phyloP scores from a whole-genome alignment of 2,888 invertebrate species.

The Lymantria dispar region DNA sequence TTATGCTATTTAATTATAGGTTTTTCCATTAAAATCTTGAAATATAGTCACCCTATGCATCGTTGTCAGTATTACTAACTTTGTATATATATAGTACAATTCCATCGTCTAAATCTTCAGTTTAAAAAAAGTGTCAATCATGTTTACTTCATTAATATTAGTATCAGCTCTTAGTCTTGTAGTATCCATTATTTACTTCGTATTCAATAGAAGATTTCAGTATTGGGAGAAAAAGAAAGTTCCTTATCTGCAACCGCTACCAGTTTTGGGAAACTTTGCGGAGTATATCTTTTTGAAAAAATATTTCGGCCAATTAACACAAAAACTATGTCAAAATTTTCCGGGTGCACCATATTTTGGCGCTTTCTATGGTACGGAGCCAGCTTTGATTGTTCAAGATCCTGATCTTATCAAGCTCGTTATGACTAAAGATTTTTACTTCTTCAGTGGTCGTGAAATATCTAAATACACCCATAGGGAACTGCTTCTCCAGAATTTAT shows the following conservation, averaged over 20 bases:
- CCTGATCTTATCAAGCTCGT: slow-evolving; percentile 53
- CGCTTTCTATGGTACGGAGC: slow-evolving; percentile 57
- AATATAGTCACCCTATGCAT: background rate
- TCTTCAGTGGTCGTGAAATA: slow-evolving; percentile 55
- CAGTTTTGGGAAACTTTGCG: slow-evolving; percentile 55
- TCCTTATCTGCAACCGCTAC: slow-evolving; percentile 36
- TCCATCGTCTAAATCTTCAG: background rate
- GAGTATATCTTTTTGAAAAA: slow-evolving; percentile 44
- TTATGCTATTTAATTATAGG: too few species aligned
- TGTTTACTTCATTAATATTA: background rate
- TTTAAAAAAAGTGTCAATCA: background rate
- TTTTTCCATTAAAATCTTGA: background rate
- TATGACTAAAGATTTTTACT: slow-evolving; percentile 57
- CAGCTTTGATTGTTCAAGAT: slow-evolving; percentile 54
- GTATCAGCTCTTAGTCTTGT: background rate
- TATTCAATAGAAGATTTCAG: background rate
- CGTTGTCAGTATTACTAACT: background rate
- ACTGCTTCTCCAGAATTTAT: slow-evolving; percentile 42
- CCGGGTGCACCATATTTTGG: slow-evolving; percentile 54
- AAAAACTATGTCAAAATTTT: slow-evolving; percentile 46
- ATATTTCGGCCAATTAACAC: slow-evolving; percentile 29
- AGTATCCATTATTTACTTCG: background rate
- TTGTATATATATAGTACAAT: background rate
- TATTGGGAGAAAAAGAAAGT: slow-evolving; percentile 19
- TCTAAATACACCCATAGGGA: slow-evolving; percentile 46